Base-by-base conservation (phyloP, 2,797 vertebrate genomes). In the Xyrichtys novacula region DNA sequence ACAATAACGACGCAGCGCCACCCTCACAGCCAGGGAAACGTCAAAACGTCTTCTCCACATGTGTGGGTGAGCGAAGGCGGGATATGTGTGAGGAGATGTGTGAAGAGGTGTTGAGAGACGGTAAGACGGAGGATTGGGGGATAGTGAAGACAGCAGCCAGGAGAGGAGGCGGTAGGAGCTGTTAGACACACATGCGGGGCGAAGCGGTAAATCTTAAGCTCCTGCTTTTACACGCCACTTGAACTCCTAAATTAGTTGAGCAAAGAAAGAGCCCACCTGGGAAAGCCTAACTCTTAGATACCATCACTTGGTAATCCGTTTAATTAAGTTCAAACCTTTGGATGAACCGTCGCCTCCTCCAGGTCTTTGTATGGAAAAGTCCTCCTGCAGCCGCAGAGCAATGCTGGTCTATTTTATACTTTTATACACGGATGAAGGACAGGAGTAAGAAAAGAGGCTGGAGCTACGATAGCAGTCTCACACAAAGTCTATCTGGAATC, bases 21-120 rank as follows among this genome's bases (percentile, higher is more conserved):
- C 32, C 38, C 58, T 73, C 49, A 29, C 53, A 25, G 70, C 22
- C 58, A 7, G 23, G 3, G 55, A 80, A 71, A 85, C 64, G 74
- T 78, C 84, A 81, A 31, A 54, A 59, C 20, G 16, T 71, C 53
- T 48, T 64, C 42, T 29, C 50, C 32, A 23, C 44, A 42, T 58
- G 74, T 61, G 79, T 67, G 72, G 49, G 60, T 34, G 74, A 50
- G 40, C 26, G 1, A 17, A 26, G 49, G 44, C 29, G 10, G 65
- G 48, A 29, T 1, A 29, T 15, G 52, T 65, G 63, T 42, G 77
- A 78, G 43, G 32, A 32, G 53, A 39, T 11, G 36, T 38, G 29
- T 38, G 72, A 48, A 61, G 65, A 54, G 43, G 23, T 19, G 39
- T 44, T n/a, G 44, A 29, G 47, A 74, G 58, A 68, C 34, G 5